Base-by-base conservation (phyloP, 2,113 vertebrate genomes). In the Podarcis cretensis region DNA sequence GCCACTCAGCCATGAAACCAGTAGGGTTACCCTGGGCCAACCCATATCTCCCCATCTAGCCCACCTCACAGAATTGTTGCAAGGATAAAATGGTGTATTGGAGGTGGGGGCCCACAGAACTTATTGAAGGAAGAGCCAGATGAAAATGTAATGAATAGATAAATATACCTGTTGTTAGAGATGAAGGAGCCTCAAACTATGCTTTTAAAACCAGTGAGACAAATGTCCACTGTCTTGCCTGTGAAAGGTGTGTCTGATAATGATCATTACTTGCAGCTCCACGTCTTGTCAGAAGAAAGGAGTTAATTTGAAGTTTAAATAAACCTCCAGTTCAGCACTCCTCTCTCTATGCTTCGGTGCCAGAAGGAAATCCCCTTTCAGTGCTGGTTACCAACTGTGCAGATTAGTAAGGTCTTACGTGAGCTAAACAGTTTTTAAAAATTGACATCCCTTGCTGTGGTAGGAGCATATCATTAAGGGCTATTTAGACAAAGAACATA, bases 281-380 rank as follows among this genome's bases (percentile, higher is more conserved):
- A n/a, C 30, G 89, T 8, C 35, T 89, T 87, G 57, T 82, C 13
- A 91, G 81, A 21, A 80, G 37, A 89, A 93, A 89, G 83, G 6
- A 27, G 57, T 90, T 30, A 43, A 57, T 4, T 65, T n/a, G 85
- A 94, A 82, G 77, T 76, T 68, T 86, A 48, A 87, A 54, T 35
- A 37, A 73, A 27, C 30, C 23, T 80, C 66, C 48, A 14, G 6
- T 65, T 76, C 27, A 14, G 18, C 27, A 21, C 16, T 30, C 35
- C 37, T 25, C 25, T 5, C 21, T 35, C 18, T 13, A 18, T 16
- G 63, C n/a, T 25, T 75, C 23, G 40, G 73, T 27, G 59, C 35
- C 59, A 66, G 1, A 43, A 9, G 59, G 59, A 78, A 48, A 43
- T 77, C 18, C 35, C 74, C 35, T 66, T 48, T 66, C 59, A 23